Base-by-base conservation (phyloP, 2,888 invertebrate genomes). In the Stegophylla sp. region DNA sequence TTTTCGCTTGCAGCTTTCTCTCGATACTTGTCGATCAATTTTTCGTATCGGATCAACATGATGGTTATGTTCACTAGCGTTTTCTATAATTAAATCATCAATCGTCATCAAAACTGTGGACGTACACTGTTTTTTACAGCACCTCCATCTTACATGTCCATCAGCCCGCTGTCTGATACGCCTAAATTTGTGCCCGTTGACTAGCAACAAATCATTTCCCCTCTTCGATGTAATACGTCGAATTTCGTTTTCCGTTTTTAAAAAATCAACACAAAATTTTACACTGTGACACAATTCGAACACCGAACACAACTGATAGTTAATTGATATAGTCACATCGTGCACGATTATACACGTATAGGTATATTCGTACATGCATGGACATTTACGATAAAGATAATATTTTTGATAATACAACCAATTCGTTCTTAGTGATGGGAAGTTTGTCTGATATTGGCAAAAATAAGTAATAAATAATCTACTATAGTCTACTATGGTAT, bases 71-170 rank as follows among this genome's bases (percentile, higher is more conserved):
- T 67, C 45, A 67, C 67, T 17, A 43, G 45, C 45, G 45, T 26
- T 67, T 67, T 45, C 45, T 48, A 45, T 17, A 17, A 45, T 15
- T 26, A 10, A 26, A 45, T 26, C 9, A 1, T 45, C 4, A 12
- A 45, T 45, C 45, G 45, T 45, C 45, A 45, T 45, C 7, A 34
- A 51, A 13, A 59, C 59, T 59, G 59, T 59, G n/a, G n/a, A 64
- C 17, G 66, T 66, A 66, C 66, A 66, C 66, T 66, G 43, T 66
- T 43, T 66, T 66, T 66, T 66, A 66, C 66, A 66, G 43, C 66
- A 67, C 67, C 23, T 67, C 45, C 45, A 45, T 67, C 67, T 67
- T 3, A 15, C 15, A 45, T 45, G 4, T 67, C 67, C 67, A 45
- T 67, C 45, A 15, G 45, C 17, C 23, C 45, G 45, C 67, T 67